phyloP scores from a whole-genome alignment of 2,113 vertebrate genomes.

The Herpailurus yagouaroundi region DNA sequence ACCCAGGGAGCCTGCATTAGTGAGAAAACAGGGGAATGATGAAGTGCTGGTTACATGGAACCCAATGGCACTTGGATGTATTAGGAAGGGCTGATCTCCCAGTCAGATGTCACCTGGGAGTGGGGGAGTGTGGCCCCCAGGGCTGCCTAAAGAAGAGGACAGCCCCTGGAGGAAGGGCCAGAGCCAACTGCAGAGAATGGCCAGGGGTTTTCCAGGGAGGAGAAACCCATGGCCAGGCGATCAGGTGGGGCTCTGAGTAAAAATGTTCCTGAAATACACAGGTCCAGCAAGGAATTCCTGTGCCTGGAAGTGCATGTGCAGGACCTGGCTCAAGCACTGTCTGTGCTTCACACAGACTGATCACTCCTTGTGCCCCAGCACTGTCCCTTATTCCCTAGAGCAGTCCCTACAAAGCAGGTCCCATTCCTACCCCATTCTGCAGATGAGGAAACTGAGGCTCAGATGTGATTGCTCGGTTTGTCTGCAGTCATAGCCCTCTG shows the following conservation, averaged over 20 bases:
- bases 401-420: background rate
- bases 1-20: background rate
- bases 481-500: background rate
- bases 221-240: background rate
- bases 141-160: background rate
- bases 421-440: background rate
- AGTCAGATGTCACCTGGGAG: background rate
- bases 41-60: background rate
- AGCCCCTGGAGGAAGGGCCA: background rate
- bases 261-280: background rate
- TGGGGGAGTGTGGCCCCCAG: background rate
- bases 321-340: background rate
- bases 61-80: background rate
- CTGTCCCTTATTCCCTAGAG: background rate
- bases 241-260: background rate
- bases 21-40: background rate
- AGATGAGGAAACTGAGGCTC: background rate
- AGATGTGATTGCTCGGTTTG: background rate
- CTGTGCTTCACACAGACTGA: background rate
- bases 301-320: background rate
- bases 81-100: background rate
- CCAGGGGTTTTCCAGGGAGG: background rate
- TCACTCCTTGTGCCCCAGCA: background rate
- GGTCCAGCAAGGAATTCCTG: background rate
- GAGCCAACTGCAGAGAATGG: background rate